phyloP scores from a whole-genome alignment of 1,140 invertebrate genomes.

The Hermatobates lingyangjiaoensis region DNA sequence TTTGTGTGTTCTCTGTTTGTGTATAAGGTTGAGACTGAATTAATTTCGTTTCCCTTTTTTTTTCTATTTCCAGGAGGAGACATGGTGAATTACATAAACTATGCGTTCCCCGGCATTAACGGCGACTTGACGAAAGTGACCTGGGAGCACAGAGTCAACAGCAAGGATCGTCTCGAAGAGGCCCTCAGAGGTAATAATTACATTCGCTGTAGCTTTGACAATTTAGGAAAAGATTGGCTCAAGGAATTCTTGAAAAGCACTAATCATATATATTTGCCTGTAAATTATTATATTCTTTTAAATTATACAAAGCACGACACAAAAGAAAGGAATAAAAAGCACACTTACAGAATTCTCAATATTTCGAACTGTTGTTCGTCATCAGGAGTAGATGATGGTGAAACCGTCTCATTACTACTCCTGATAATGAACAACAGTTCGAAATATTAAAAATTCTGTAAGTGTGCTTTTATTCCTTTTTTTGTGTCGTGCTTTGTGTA shows the following conservation, averaged over 20 bases:
- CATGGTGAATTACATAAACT: background rate
- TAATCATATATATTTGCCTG: background rate
- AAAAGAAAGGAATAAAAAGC: background rate
- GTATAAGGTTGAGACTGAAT: too few relatives aligned
- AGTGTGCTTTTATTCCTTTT: too few relatives aligned
- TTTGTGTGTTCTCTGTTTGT: too few relatives aligned
- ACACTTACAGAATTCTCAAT: background rate
- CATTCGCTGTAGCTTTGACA: background rate
- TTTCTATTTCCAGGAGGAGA: too few relatives aligned
- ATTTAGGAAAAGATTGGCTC: background rate
- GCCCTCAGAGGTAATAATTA: constrained; percentile 32
- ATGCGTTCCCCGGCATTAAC: constrained; percentile 22
- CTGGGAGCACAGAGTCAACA: constrained; percentile 73
- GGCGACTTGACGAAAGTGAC: constrained; percentile 49
- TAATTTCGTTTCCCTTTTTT: too few relatives aligned
- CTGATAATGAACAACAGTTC: too few relatives aligned
- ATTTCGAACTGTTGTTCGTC: background rate
- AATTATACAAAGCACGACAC: background rate
- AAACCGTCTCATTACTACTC: too few relatives aligned
- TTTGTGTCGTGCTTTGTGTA: too few relatives aligned
- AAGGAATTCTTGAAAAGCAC: background rate
- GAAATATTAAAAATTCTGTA: too few relatives aligned
- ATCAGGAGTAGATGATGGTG: too few relatives aligned
- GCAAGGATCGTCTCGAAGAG: constrained; percentile 32
- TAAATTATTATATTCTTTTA: background rate